Conservation (phyloP, 1,140 invertebrate species). For the Scaptomyza hsui region DNA sequence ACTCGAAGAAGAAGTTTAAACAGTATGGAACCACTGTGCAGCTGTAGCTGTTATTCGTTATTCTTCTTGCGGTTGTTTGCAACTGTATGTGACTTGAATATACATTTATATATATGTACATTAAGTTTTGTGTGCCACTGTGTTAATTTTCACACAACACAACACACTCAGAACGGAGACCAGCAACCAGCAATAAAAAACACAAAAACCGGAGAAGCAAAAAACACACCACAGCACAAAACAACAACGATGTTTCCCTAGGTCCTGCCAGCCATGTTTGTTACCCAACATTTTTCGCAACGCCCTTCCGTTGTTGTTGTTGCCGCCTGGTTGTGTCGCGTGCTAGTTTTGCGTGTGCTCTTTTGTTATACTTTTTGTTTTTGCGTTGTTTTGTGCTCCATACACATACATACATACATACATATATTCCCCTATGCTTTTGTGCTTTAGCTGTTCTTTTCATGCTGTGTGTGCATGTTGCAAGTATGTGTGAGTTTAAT, state of each 20-base stretch:
- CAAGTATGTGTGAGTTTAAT: constrained; percentile 27
- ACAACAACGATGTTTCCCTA: not conserved
- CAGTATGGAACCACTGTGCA: constrained; percentile 24
- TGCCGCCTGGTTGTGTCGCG: constrained; percentile 51
- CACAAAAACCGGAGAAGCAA: constrained; percentile 3
- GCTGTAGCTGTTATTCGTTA: constrained; percentile 15
- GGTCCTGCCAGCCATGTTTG: constrained; percentile 3
- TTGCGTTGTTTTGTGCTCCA: constrained; percentile 24
- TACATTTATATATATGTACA: constrained; percentile 5
- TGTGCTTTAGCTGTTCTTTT: constrained; percentile 31
- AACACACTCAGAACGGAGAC: constrained; percentile 38
- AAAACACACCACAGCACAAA: constrained; percentile 9
- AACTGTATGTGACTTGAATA: constrained; percentile 17
- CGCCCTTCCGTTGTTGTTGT: constrained; percentile 4
- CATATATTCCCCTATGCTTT: constrained; percentile 10
- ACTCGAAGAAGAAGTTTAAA: not conserved
- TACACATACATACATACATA: not conserved
- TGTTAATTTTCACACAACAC: constrained; percentile 76
- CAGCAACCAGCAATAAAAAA: constrained; percentile 8
- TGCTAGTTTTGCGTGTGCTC: constrained; percentile 44
- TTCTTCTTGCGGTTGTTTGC: constrained; percentile 22
- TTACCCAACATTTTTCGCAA: constrained; percentile 1
- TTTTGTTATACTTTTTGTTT: constrained; percentile 57
- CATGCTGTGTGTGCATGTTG: constrained; percentile 1
- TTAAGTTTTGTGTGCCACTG: constrained; percentile 64